Conservation (phyloP, 2,113 vertebrate genomes). For the Corythornis cristatus region DNA sequence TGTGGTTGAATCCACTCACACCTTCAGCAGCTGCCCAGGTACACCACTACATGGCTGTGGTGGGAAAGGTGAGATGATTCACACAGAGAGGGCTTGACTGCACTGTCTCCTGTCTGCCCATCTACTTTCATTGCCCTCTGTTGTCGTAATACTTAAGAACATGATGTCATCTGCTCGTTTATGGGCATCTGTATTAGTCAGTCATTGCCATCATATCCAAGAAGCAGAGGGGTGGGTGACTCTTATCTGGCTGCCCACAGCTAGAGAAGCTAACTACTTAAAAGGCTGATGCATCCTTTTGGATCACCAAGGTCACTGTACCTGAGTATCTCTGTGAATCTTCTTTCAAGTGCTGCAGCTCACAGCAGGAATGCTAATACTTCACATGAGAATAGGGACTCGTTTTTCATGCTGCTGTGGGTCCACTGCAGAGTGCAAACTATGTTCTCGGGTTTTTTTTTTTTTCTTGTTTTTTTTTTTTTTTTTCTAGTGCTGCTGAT, state of each 20-base stretch:
- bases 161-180: not conserved
- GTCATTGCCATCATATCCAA: not conserved
- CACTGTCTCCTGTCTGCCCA: not conserved
- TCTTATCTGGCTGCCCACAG: not conserved
- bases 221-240: not conserved
- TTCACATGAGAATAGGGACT: not conserved
- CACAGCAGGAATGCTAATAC: not conserved
- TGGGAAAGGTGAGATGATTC: not conserved
- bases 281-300: not conserved
- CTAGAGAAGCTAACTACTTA: not conserved
- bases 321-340: not conserved
- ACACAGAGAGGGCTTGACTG: not conserved
- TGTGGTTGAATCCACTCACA: not conserved
- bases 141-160: not conserved
- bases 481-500: not conserved
- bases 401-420: not conserved
- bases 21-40: not conserved
- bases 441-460: not conserved
- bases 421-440: not conserved
- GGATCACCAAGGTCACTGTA: not conserved
- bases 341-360: not conserved
- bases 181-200: not conserved
- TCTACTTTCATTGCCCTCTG: not conserved
- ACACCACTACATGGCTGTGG: rapidly evolving
- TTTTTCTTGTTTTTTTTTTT: not conserved